These are phyloP conservation scores for Abrostola tripartita DNA, from an alignment of 2,888 invertebrate species.

Conservation along the genomic window DNA sequence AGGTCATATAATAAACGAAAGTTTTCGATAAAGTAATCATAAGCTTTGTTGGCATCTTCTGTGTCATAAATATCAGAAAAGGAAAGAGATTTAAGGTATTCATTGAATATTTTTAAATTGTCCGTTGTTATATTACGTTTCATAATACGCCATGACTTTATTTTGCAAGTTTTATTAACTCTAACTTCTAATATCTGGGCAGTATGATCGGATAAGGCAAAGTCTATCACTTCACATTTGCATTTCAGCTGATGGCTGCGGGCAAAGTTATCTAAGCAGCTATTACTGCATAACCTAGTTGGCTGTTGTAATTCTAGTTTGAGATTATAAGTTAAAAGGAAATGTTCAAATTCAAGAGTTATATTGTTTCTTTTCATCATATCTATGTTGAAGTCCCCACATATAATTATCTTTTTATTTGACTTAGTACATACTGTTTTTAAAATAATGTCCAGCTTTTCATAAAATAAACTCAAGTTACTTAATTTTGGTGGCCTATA, in stretches of 20 bases:
- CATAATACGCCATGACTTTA: background rate
- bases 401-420: background rate
- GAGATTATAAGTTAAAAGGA: background rate
- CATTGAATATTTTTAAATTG: too few relatives aligned
- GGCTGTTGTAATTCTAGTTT: background rate
- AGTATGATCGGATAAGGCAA: conserved; percentile 8
- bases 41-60: conserved; percentile 5
- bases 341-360: conserved; percentile 1
- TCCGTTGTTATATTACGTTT: conserved; percentile 2
- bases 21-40: background rate
- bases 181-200: conserved; percentile 1
- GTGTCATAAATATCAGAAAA: conserved; percentile 6
- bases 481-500: conserved; percentile 1
- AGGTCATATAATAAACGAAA: conserved; percentile 9
- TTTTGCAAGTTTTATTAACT: background rate
- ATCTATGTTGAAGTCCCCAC: conserved; percentile 4
- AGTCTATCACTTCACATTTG: conserved; percentile 2
- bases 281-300: conserved; percentile 4
- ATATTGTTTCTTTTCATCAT: background rate
- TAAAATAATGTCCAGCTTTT: background rate
- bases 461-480: conserved; percentile 2
- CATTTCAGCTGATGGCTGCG: background rate
- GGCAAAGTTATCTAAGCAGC: conserved; percentile 5
- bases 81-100: background rate
- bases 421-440: background rate